These are phyloP conservation scores for Taenaris catops DNA, from an alignment of 2,888 invertebrate species.

Conservation along the genomic window DNA sequence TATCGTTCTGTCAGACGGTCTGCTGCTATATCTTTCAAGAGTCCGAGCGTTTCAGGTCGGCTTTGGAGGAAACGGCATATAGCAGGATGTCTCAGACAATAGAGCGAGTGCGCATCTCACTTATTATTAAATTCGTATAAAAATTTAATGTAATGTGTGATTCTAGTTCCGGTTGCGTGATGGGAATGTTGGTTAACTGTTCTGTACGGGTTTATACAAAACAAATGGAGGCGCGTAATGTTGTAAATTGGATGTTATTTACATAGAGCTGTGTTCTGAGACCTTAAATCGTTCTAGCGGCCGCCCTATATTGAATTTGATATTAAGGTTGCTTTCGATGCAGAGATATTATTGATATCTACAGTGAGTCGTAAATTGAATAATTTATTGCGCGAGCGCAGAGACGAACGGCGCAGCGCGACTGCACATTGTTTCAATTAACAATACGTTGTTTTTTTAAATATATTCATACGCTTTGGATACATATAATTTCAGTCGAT, in stretches of 20 bases:
- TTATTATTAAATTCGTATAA: constrained; percentile 80
- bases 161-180: constrained; percentile 71
- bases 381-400: constrained; percentile 54
- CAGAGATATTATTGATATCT: constrained; percentile 53
- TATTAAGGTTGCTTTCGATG: constrained; percentile 45
- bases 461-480: too few species aligned
- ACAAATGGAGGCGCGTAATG: constrained; percentile 24
- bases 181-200: constrained; percentile 65
- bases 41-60: too few species aligned
- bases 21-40: too few species aligned
- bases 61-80: too few species aligned
- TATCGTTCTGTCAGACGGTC: too few species aligned
- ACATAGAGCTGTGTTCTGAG: constrained; percentile 18
- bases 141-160: constrained; percentile 75
- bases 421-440: constrained; percentile 48
- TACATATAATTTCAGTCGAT: too few species aligned
- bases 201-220: constrained; percentile 38
- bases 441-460: too few species aligned
- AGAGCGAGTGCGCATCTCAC: constrained; percentile 54
- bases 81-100: constrained; percentile 58
- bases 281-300: constrained; percentile 20
- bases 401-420: constrained; percentile 29
- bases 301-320: constrained; percentile 18
- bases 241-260: constrained; percentile 17
- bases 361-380: constrained; percentile 50